Evolutionary conservation across 2,888 invertebrate species (phyloP), one percentile per base, ranked within the genome.

Genomic region (Agrotis clavis): DNA sequence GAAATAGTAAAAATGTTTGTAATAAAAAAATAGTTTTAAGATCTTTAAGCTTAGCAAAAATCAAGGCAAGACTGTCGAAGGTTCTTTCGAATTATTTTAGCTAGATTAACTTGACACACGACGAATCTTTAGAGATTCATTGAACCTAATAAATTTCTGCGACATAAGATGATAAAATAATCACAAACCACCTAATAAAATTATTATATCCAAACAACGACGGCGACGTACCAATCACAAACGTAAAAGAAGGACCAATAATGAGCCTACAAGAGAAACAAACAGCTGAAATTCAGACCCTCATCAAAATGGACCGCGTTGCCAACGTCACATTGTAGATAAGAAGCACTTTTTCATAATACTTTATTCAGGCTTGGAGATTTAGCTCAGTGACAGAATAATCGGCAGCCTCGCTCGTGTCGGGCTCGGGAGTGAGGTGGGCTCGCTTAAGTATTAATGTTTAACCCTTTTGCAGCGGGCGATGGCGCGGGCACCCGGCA

Each of bases 281-380:
- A 41, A 83, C 85, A 89, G 87, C 87, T 87, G 76, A 77, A 84
- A 86, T 87, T 86, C 88, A 86, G 90, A 96, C 96, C 96, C 96
- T 95, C 95, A 93, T 96, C 96, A 95, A 89, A 85, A 85, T 81
- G 88, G 88, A 86, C 75, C 70, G 71, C 76, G 82, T 71, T 82
- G 87, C 89, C 89, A 90, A 89, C 68, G 85, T 90, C 90, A 89
- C 86, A 82, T 82, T 86, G 88, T 88, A 93, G 96, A 96, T 96
- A 96, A 96, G 94, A 90, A 94, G 88, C 92, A 94, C 95, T 96
- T 96, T 96, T 96, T 96, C 93, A 93, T 94, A 92, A 96, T 95
- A 95, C 95, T 96, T 96, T 96, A 95, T 96, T 96, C 95, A 96
- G 93, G 89, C 83, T 88, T 87, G 90, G 92, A 94, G 93, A 92